Evolutionary conservation across 1,140 invertebrate genomes (phyloP), one percentile per base, ranked within the genome.

Genomic region (Choristoneura fumiferana): DNA sequence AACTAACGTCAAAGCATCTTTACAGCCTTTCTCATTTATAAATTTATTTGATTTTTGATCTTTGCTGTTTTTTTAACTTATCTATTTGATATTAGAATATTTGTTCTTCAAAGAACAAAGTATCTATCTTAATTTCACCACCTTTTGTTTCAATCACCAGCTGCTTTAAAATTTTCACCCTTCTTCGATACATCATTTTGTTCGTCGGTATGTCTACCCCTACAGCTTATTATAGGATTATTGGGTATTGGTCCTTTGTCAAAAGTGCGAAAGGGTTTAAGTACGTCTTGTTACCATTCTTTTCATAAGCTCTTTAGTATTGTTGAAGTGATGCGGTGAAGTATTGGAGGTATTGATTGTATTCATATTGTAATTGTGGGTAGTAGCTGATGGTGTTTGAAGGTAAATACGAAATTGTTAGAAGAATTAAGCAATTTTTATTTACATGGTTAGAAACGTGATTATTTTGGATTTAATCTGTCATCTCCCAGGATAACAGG

Each of bases 171-270:
- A 35, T 54, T 12, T 22, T 12, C 14, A 34, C 76, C 72, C 76
- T 74, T 76, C 71, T 34, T 64, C 56, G 62, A 66, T 69, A 56
- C 33, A 17, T 33, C n/a, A 36, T 69, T 65, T 71, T 67, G 62
- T 67, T 53, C 36, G 37, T 55, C 43, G 22, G 57, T 35, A 18
- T 57, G 53, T 63, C 57, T 61, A 67, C 69, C 69, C 65, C 39
- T 67, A 29, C 33, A 33, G 29, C 39, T 69, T 78, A 81, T 84
- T 85, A 87, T 82, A 71, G 76, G 82, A 85, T 87, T 87, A 87
- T 87, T 82, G 81, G 62, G 61, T 82, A 87, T 85, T 81, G 81
- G 84, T 76, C 66, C 60, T 83, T 87, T 87, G 78, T 84, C 38
- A 68, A 33, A 69, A 75, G 84, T 79, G 84, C 75, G 77, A 87